Base-by-base conservation (phyloP, 2,113 vertebrate species). In the Bubalus kerabau region DNA sequence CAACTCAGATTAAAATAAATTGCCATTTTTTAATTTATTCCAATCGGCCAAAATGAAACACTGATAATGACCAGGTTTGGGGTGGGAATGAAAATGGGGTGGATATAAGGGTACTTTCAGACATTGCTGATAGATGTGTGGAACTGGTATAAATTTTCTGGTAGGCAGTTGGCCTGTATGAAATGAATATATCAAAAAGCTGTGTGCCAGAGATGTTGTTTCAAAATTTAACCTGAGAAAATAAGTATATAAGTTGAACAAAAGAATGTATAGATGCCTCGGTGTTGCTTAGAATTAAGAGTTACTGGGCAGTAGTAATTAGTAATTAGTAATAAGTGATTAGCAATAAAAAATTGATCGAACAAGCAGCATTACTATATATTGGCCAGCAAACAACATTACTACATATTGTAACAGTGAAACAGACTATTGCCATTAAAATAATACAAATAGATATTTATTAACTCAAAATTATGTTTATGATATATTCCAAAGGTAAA, bases 401-500 rank as follows among this genome's bases (percentile, higher is more conserved):
- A 81, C 21, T 86, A 24, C 78, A 62, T 7, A 62, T 19, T 50
- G 24, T 24, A 81, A 59, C 5, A 67, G 12, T 32, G 16, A 86
- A 86, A 80, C 88, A 74, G 13, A 78, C 30, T 90, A 14, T 26
- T 26, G 52, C 8, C 32, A 91, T 83, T 95, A 96, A 96, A 87
- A 94, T 91, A 43, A 40, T 54, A 43, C 32, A 82, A 40, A 67
- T 95, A 46, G 46, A 7, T 84, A 36, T 83, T 95, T 48, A 84
- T 81, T 82, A 84, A 57, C 30, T 54, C 43, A 64, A 32, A 83
- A 92, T 56, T 93, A 60, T 67, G 28, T 95, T 67, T 89, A 52
- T 56, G 32, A 87, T 90, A 43, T 23, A 80, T 96, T 97, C 57
- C 30, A 90, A 90, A 95, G 62, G 87, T 94, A 67, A 92, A 84